Evolutionary conservation across 2,888 invertebrate species (phyloP).

Genomic region (Horisme vitalbata): DNA sequence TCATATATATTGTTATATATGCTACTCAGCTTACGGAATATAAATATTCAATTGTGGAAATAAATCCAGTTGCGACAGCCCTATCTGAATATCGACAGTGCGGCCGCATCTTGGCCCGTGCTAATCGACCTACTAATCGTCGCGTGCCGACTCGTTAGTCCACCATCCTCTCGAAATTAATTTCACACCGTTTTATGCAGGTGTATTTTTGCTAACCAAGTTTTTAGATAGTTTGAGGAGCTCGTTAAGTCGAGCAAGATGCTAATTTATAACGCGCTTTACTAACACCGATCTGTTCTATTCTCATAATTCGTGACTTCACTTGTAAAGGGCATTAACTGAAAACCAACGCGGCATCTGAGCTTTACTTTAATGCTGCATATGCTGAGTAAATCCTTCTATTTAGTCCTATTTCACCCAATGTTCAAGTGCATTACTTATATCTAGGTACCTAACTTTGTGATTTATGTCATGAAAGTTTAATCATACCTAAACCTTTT

Average conservation of each 20-base stretch:
- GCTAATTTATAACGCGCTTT: not conserved
- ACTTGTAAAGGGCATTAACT: too few relatives aligned
- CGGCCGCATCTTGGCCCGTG: constrained; percentile 59
- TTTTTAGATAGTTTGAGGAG: not conserved
- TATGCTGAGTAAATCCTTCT: too few relatives aligned
- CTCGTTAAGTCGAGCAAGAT: constrained; percentile 5
- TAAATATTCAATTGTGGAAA: not conserved
- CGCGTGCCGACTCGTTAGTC: constrained; percentile 35
- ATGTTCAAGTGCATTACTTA: too few relatives aligned
- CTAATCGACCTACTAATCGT: constrained; percentile 74
- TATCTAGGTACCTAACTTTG: too few relatives aligned
- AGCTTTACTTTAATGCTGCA: too few relatives aligned
- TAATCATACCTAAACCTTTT: too few relatives aligned
- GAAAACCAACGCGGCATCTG: too few relatives aligned
- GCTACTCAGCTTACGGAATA: not conserved
- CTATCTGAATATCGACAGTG: constrained; percentile 24
- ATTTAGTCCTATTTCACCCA: too few relatives aligned
- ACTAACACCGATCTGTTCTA: not conserved
- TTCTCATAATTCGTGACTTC: too few relatives aligned
- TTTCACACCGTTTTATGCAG: constrained; percentile 20
- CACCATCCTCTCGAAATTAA: constrained; percentile 20
- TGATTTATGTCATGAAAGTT: too few relatives aligned
- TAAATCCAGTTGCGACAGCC: constrained; percentile 18
- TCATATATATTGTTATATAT: too few relatives aligned
- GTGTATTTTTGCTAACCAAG: constrained; percentile 4